Evolutionary conservation across 2,797 vertebrate species (phyloP), one percentile per base, ranked within the genome.

Genomic region (Rhinoraja longicauda): DNA sequence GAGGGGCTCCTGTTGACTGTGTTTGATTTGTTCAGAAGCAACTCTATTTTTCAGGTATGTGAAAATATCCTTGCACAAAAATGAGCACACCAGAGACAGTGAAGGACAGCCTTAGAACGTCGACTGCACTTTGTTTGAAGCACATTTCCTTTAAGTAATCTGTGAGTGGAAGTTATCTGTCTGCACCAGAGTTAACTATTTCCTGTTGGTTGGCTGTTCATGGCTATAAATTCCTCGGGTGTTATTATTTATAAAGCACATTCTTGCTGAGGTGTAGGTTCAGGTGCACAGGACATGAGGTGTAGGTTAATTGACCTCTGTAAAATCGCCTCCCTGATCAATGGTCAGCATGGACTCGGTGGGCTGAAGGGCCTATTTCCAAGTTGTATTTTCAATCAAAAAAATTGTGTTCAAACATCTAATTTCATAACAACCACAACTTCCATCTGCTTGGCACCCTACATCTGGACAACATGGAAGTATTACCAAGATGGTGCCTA

Each of bases 141-240:
- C 53, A 64, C 64, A 88, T 32, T 64, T 88, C 15, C 84, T 86
- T n/a, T 36, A 88, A 88, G 39, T 36, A 17, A 64, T 88, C n/a
- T 64, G 15, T 64, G 15, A 88, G 29, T 88, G 84, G n/a, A 86
- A 86, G 84, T 88, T 64, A 29, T 88, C 84, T 36, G 32, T 36
- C 84, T 88, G 59, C 15, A 64, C 84, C 57, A 88, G 59, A 64
- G n/a, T 17, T 64, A 32, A 32, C 62, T 32, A 64, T 19, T 64
- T 84, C 81, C 81, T 29, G 81, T 84, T 84, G 29, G 26, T 24
- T 59, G 12, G 15, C 13, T 6, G 81, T 84, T 62, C 57, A n/a
- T 88, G 59, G 15, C 64, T 88, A 88, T 17, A 32, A 64, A 88
- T 64, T 88, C 84, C 29, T 64, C 15, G n/a, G 15, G 84, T 57